Base-by-base conservation (phyloP, 2,113 vertebrate genomes). In the Columba livia region DNA sequence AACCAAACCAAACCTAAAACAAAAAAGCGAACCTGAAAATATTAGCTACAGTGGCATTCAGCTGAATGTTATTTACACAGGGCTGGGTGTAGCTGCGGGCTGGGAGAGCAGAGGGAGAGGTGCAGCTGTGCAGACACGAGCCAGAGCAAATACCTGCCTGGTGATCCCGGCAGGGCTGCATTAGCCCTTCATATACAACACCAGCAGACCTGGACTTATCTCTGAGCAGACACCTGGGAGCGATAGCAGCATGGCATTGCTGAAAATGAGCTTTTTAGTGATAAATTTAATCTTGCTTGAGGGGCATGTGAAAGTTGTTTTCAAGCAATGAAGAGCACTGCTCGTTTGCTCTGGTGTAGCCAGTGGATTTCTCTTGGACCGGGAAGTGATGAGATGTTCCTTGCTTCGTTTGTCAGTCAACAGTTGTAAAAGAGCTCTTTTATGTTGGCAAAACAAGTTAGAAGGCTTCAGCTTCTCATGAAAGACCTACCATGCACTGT, bases 161-260 rank as follows among this genome's bases (percentile, higher is more conserved):
- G 29, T 47, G 57, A 71, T 86, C n/a, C 69, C 0, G 0, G 9
- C 4, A 31, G 13, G 12, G 11, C 72, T 54, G 18, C 4, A 4
- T 50, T 61, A 77, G 54, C 36, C 48, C 6, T 13, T 34, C 17
- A 48, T 65, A 5, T 5, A 26, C 50, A 31, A 1, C 12, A 0
- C 5, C 5, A 8, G 21, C 8, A 4, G n/a, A 19, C 9, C 17
- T 62, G 0, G 32, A 2, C 15, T 74, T 57, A 48, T 31, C 29
- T 69, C 67, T n/a, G 69, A 81, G 48, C 1, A 0, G 31, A 9
- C 24, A 31, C 51, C 42, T 81, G 65, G 10, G 12, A 23, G n/a
- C 36, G 24, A 1, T 0, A 89, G 38, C 47, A 47, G 29, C 16
- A 15, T 28, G 38, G 32, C 25, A 31, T 67, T 47, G 15, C 18